Conservation (phyloP, 2,113 vertebrate species). For the Chloroceryle aenea region DNA sequence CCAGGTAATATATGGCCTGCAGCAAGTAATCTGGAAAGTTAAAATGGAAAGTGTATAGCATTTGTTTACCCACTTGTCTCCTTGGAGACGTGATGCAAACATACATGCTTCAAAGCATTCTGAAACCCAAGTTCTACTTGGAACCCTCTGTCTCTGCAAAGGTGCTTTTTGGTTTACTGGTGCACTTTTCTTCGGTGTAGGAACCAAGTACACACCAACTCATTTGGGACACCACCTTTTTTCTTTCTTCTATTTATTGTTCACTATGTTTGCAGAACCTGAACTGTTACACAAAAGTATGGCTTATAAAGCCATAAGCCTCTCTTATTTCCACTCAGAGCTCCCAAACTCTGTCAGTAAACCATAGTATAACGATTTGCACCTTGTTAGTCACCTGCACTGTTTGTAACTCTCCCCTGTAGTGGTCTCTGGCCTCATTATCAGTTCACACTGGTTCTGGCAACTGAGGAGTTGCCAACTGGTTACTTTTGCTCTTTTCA, state of each 20-base stretch:
- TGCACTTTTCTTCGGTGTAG: background rate
- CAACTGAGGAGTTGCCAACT: slow-evolving; percentile 13
- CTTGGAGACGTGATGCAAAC: slow-evolving; percentile 1
- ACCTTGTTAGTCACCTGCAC: background rate
- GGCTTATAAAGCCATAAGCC: background rate
- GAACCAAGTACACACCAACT: background rate
- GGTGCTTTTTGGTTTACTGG: background rate
- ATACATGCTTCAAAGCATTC: background rate
- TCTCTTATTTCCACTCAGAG: background rate
- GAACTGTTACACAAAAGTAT: background rate
- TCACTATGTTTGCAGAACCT: background rate
- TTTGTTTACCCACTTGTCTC: slow-evolving; percentile 22
- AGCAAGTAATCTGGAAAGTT: slow-evolving; percentile 44
- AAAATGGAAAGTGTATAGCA: background rate
- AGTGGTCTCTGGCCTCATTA: slow-evolving; percentile 15
- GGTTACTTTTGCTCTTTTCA: slow-evolving; percentile 49
- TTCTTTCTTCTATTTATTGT: background rate
- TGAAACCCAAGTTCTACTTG: background rate
- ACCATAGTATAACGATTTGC: background rate
- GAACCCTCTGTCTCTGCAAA: background rate
- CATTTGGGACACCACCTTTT: background rate
- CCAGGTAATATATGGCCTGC: slow-evolving; percentile 1
- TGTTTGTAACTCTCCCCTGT: background rate
- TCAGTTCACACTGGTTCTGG: slow-evolving; percentile 8
- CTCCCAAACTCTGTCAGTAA: background rate